Evolutionary conservation across 2,113 vertebrate genomes (phyloP).

Genomic region (Phainopepla nitens): DNA sequence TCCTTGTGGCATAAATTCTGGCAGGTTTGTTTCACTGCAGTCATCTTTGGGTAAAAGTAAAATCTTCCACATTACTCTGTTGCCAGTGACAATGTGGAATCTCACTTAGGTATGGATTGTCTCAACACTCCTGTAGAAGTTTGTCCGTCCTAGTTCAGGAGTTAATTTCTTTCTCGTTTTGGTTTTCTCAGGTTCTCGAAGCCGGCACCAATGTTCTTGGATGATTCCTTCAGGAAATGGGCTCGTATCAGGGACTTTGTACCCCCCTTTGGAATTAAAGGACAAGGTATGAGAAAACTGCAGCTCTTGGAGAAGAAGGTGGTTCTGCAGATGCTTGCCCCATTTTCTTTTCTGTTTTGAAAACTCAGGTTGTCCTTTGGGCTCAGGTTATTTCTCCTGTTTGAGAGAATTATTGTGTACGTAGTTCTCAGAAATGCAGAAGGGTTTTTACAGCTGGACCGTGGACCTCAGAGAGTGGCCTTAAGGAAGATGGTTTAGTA

Average conservation of each 20-base stretch:
- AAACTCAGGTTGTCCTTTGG: neutral
- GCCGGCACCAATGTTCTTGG: conserved; percentile 84
- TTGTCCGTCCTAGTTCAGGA: neutral
- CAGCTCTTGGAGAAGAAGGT: neutral
- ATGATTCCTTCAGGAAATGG: conserved; percentile 82
- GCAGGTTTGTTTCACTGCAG: neutral
- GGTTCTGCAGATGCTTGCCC: neutral
- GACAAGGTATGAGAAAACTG: conserved; percentile 77
- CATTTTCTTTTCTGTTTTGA: neutral
- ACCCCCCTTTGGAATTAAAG: conserved; percentile 85
- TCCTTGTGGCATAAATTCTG: neutral
- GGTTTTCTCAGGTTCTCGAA: conserved; percentile 77
- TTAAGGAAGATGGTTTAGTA: neutral
- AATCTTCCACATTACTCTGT: neutral
- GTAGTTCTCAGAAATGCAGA: neutral
- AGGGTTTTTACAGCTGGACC: neutral
- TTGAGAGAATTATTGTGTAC: neutral
- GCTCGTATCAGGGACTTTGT: conserved; percentile 80
- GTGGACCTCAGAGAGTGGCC: neutral
- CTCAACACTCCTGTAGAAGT: neutral
- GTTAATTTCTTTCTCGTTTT: conserved; percentile 40
- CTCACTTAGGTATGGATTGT: neutral
- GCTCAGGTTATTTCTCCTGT: neutral
- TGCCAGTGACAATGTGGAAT: neutral
- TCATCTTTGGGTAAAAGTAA: neutral